Conservation (phyloP, 2,113 vertebrate genomes). For the Gyps fulvus region DNA sequence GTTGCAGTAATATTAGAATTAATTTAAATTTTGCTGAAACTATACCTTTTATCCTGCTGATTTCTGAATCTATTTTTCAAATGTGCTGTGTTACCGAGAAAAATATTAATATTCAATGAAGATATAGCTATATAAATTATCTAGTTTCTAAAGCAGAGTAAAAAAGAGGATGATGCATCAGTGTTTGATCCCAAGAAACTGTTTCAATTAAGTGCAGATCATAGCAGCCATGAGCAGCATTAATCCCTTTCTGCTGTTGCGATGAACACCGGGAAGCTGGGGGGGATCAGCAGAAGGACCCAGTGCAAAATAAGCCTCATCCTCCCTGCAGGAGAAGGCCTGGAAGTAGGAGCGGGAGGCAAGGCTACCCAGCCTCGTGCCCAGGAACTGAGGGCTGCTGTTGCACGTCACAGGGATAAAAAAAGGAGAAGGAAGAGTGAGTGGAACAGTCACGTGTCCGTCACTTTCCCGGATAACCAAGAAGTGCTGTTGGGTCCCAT, state of each 20-base stretch:
- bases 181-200: background rate
- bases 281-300: background rate
- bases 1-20: background rate
- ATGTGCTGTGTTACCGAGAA: background rate
- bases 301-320: background rate
- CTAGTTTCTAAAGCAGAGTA: background rate
- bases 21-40: background rate
- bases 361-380: background rate
- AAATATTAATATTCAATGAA: conserved; percentile 21
- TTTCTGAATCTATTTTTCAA: conserved; percentile 3
- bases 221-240: background rate
- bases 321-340: background rate
- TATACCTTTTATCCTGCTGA: background rate
- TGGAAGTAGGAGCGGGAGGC: background rate
- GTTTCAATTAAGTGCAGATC: background rate
- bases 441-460: background rate
- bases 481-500: background rate
- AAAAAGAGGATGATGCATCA: conserved; percentile 24
- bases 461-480: background rate
- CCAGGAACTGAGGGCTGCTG: background rate
- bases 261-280: background rate
- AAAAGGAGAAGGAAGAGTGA: background rate
- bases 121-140: background rate
- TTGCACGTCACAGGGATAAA: background rate
- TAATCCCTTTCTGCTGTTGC: background rate